Conservation (phyloP, 2,113 vertebrate genomes). For the Solenodon paradoxus region DNA sequence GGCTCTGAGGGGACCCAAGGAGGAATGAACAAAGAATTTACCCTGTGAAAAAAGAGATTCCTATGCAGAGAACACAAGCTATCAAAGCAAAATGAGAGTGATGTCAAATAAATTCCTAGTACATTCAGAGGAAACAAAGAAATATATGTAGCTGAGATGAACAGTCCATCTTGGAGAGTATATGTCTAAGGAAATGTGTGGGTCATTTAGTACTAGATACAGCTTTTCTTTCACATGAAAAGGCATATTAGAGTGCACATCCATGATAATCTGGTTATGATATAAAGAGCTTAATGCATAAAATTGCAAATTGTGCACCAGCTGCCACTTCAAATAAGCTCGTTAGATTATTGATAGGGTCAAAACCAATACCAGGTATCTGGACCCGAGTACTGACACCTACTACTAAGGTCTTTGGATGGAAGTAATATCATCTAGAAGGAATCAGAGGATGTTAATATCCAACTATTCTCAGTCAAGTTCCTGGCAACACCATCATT, state of each 20-base stretch:
- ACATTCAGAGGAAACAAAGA: background rate
- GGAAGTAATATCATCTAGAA: background rate
- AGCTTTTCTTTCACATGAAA: background rate
- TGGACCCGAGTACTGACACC: background rate
- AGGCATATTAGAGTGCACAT: background rate
- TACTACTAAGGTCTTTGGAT: background rate
- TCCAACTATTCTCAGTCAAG: background rate
- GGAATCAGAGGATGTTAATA: background rate
- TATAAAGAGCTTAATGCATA: background rate
- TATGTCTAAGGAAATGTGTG: background rate
- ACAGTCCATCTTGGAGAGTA: background rate
- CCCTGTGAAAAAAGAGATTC: background rate
- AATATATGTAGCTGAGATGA: background rate
- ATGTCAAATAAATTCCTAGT: background rate
- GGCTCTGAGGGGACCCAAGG: background rate
- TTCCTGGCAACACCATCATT: background rate
- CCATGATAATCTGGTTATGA: background rate
- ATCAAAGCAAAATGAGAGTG: background rate
- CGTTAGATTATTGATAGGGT: background rate
- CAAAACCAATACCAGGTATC: background rate
- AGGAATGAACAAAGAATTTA: background rate
- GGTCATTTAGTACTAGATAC: background rate
- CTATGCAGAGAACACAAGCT: background rate
- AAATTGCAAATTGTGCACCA: background rate
- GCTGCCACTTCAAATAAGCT: background rate